Evolutionary conservation across 1,140 invertebrate genomes (phyloP).

Genomic region (Hyphantria cunea): DNA sequence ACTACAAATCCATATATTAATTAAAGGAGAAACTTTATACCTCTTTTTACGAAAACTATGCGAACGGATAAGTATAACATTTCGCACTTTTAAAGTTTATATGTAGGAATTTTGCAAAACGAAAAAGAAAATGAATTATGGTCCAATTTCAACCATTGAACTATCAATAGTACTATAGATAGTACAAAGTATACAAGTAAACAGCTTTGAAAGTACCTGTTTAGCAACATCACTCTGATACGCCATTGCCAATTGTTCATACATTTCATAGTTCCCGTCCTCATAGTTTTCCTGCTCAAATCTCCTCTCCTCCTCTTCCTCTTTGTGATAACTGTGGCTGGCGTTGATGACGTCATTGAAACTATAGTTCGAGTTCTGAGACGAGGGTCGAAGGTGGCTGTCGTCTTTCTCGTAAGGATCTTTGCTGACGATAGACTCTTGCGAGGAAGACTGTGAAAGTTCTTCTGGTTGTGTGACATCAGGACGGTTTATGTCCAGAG

Average conservation of each 20-base stretch:
- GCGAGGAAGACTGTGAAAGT: constrained; percentile 59
- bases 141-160: too few relatives aligned
- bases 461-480: constrained; percentile 36
- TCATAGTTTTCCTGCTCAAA: constrained; percentile 44
- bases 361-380: constrained; percentile 66
- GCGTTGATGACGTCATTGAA: constrained; percentile 62
- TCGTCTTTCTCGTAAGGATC: constrained; percentile 64
- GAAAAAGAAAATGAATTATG: too few relatives aligned
- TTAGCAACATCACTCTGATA: constrained; percentile 69
- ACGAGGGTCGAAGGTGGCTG: constrained; percentile 60
- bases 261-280: constrained; percentile 65
- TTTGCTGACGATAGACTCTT: constrained; percentile 56
- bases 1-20: too few relatives aligned
- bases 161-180: too few relatives aligned
- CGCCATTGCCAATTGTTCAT: constrained; percentile 68
- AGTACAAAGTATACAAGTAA: too few relatives aligned
- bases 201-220: constrained; percentile 1
- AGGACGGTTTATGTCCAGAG: constrained; percentile 1
- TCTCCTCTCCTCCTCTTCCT: constrained; percentile 40
- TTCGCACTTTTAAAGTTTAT: too few relatives aligned
- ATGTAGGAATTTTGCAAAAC: too few relatives aligned
- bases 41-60: too few relatives aligned
- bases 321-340: constrained; percentile 41
- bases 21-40: too few relatives aligned
- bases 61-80: too few relatives aligned